phyloP scores from a whole-genome alignment of 92 coral and sea anemone genomes.

The Porites evermanni region DNA sequence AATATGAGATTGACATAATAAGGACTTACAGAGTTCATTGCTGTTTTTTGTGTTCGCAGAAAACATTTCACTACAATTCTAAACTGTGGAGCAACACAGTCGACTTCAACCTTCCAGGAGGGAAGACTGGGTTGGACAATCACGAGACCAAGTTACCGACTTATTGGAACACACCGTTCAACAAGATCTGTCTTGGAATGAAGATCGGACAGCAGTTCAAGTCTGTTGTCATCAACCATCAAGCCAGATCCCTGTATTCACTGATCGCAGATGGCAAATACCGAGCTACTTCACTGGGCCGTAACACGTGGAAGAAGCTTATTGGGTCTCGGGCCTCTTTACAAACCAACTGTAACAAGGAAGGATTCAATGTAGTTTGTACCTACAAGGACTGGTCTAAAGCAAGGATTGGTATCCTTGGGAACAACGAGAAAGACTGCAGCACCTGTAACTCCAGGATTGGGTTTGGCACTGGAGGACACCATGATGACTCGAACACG shows the following conservation, averaged over 20 bases:
- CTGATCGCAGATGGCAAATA: not conserved
- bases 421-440: no score
- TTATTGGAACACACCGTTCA: not conserved
- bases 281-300: not conserved
- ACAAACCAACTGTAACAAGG: no score
- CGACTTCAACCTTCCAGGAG: not conserved
- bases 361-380: no score
- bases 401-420: no score
- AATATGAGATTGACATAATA: no score
- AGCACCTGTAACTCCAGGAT: no score
- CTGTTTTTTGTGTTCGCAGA: no score
- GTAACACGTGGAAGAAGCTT: not conserved
- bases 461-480: no score
- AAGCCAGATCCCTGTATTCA: not conserved
- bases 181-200: not conserved
- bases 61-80: not conserved
- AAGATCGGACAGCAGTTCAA: not conserved
- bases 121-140: not conserved
- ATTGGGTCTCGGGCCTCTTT: no score
- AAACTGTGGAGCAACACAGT: not conserved
- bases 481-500: no score
- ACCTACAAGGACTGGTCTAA: no score
- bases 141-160: not conserved
- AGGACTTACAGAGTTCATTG: no score
- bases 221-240: not conserved